These are phyloP conservation scores for Marronus borbonicus DNA, from an alignment of 2,888 invertebrate genomes.

Conservation along the genomic window DNA sequence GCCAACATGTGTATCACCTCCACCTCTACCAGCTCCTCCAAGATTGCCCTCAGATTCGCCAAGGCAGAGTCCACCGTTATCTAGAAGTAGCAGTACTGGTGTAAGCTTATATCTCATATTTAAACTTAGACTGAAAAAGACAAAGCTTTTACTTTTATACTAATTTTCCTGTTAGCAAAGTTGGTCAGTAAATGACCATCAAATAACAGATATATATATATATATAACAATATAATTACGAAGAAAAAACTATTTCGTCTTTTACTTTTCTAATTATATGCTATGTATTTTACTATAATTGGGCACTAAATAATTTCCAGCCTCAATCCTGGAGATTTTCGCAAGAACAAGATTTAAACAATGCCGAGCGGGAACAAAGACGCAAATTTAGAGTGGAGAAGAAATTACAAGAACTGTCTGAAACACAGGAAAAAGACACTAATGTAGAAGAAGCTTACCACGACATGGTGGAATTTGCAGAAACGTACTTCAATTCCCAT, in stretches of 20 bases:
- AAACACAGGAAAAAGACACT: conserved; percentile 71
- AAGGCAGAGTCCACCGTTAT: conserved; percentile 72
- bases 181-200: too few species aligned
- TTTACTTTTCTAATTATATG: too few species aligned
- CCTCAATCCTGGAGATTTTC: conserved; percentile 66
- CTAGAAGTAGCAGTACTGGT: conserved; percentile 71
- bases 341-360: conserved; percentile 59
- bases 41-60: conserved; percentile 71
- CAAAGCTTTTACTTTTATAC: too few species aligned
- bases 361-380: conserved; percentile 82
- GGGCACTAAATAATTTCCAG: conserved; percentile 54
- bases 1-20: conserved; percentile 67
- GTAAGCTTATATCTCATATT: conserved; percentile 61
- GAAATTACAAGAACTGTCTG: conserved; percentile 87
- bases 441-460: conserved; percentile 78
- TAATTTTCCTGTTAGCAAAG: too few species aligned
- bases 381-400: conserved; percentile 90
- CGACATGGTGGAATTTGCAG: conserved; percentile 95
- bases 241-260: too few species aligned
- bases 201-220: too few species aligned
- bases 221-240: too few species aligned
- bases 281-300: too few species aligned
- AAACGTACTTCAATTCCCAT: conserved; percentile 92
- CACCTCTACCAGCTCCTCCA: conserved; percentile 71
- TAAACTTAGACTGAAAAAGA: too few species aligned